phyloP scores from a whole-genome alignment of 2,888 invertebrate species.

The Tetragnatha montana region DNA sequence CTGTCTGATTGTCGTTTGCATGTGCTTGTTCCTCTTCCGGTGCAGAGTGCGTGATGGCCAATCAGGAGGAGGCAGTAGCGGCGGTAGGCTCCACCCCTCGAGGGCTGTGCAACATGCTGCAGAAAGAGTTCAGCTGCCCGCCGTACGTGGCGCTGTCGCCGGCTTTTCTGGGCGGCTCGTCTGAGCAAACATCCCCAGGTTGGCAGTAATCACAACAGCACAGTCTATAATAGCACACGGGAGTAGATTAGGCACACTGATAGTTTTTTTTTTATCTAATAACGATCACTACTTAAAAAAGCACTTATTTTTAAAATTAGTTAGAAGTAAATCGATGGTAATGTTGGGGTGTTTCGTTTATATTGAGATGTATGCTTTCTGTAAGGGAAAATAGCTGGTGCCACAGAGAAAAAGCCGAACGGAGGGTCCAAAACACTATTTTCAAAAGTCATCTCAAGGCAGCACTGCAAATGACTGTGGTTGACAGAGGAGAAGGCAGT shows the following conservation, averaged over 20 bases:
- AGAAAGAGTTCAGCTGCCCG: slow-evolving; percentile 73
- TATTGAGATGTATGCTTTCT: too few species aligned
- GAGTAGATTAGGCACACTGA: background rate
- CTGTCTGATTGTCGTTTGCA: slow-evolving; percentile 58
- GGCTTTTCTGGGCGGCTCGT: slow-evolving; percentile 64
- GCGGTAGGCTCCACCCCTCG: slow-evolving; percentile 72
- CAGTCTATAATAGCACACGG: slow-evolving; percentile 51
- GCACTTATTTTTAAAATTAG: too few species aligned
- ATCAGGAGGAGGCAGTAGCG: slow-evolving; percentile 61
- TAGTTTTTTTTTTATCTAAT: background rate
- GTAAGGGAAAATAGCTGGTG: too few species aligned
- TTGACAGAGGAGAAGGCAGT: too few species aligned
- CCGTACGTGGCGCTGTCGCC: slow-evolving; percentile 73
- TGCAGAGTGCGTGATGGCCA: slow-evolving; percentile 68
- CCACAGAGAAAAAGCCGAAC: too few species aligned
- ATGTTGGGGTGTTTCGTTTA: too few species aligned
- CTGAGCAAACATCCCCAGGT: slow-evolving; percentile 70
- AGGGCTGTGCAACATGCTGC: slow-evolving; percentile 73
- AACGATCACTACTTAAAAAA: too few species aligned
- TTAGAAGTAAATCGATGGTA: too few species aligned
- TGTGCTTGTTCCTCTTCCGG: slow-evolving; percentile 50
- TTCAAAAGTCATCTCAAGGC: too few species aligned
- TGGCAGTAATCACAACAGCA: slow-evolving; percentile 67
- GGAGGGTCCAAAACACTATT: too few species aligned
- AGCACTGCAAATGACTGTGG: too few species aligned